Evolutionary conservation across 2,888 invertebrate species (phyloP).

Genomic region (Leucophenga montana): DNA sequence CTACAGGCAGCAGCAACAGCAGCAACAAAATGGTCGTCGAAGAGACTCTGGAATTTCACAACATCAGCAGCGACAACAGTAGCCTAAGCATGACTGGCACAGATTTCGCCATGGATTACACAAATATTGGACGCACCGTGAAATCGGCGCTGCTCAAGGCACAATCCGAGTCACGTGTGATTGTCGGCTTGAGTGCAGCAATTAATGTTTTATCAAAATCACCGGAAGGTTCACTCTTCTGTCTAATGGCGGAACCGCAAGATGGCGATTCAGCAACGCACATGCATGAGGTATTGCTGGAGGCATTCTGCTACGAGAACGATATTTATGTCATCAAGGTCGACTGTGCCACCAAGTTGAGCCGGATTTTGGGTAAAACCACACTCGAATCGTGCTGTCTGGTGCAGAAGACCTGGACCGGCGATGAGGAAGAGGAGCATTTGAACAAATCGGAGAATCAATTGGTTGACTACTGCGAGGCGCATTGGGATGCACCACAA

Average conservation of each 20-base stretch:
- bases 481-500: constrained; percentile 78
- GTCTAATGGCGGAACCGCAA: constrained; percentile 80
- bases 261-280: constrained; percentile 84
- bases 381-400: constrained; percentile 74
- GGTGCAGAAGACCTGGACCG: constrained; percentile 71
- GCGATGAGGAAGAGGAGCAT: constrained; percentile 72
- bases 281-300: constrained; percentile 84
- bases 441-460: constrained; percentile 78
- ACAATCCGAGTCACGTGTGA: constrained; percentile 70
- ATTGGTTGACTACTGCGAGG: constrained; percentile 80
- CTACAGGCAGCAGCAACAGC: constrained; percentile 51
- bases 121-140: constrained; percentile 69
- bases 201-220: constrained; percentile 70
- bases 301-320: constrained; percentile 86
- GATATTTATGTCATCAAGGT: constrained; percentile 84
- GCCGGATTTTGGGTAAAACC: constrained; percentile 75
- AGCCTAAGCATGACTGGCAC: constrained; percentile 18
- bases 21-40: constrained; percentile 66
- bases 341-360: constrained; percentile 75
- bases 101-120: constrained; percentile 55
- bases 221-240: constrained; percentile 79
- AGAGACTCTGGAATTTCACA: constrained; percentile 52
- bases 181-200: constrained; percentile 71
- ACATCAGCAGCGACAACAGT: constrained; percentile 45
- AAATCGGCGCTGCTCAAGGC: constrained; percentile 70